These are phyloP conservation scores for Hafferia zeledoni DNA, from an alignment of 2,797 vertebrate genomes.

Conservation along the genomic window DNA sequence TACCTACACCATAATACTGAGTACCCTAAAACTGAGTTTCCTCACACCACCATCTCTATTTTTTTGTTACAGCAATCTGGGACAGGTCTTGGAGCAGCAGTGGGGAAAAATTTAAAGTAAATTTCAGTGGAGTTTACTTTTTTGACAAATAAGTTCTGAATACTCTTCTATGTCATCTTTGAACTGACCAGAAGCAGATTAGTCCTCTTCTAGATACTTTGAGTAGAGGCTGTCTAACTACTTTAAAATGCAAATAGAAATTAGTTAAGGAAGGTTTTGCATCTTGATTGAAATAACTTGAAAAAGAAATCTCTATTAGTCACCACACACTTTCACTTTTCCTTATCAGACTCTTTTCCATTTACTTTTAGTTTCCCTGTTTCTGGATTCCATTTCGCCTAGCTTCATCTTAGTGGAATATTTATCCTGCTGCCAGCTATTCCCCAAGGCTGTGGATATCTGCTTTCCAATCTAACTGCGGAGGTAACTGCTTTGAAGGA, in stretches of 20 bases:
- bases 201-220: not conserved
- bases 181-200: slow-evolving; percentile 8
- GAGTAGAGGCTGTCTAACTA: not conserved
- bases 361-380: slow-evolving; percentile 10
- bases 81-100: not conserved
- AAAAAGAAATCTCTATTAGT: not conserved
- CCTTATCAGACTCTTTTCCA: not conserved
- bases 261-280: not conserved
- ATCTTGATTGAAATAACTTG: not conserved
- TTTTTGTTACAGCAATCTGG: not conserved
- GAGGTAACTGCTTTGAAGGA: slow-evolving; percentile 27
- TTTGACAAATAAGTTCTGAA: not conserved
- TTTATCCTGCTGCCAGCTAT: not conserved
- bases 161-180: not conserved
- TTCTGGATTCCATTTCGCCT: slow-evolving; percentile 27
- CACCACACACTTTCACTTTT: not conserved
- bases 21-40: not conserved
- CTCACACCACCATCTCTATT: not conserved
- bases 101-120: not conserved
- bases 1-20: not conserved
- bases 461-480: slow-evolving; percentile 8
- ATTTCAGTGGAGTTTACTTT: not conserved
- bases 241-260: not conserved
- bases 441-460: slow-evolving; percentile 6
- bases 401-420: not conserved